Conservation (phyloP, 64 coral and sea anemone species). For the Montipora foliosa region DNA sequence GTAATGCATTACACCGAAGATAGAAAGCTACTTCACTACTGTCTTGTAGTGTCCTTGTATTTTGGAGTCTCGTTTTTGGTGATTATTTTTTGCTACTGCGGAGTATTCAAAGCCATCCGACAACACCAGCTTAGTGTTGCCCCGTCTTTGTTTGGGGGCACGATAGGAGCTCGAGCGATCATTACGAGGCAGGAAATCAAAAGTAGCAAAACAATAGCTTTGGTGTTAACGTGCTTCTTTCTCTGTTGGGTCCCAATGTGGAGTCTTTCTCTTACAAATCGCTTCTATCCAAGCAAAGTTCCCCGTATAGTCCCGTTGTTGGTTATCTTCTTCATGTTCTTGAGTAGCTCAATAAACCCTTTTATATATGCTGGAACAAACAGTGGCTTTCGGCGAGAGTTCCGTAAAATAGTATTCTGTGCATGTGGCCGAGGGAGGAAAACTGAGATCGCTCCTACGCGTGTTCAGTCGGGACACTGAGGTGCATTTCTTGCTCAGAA, state of each 20-base stretch:
- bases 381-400: constrained; percentile 11
- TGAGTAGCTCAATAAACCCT: constrained; percentile 36
- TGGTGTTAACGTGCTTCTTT: background rate
- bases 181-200: constrained; percentile 24
- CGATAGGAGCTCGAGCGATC: background rate
- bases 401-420: constrained; percentile 36
- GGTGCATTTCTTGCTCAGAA: too few relatives aligned
- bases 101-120: constrained; percentile 9
- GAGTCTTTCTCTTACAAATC: constrained; percentile 8
- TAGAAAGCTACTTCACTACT: constrained; percentile 25
- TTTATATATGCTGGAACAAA: constrained; percentile 23
- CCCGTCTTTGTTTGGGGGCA: background rate
- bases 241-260: constrained; percentile 44
- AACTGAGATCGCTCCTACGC: background rate
- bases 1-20: constrained; percentile 38
- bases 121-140: constrained; percentile 4
- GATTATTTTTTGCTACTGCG: constrained; percentile 7
- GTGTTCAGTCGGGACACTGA: background rate
- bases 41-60: background rate
- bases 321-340: constrained; percentile 15
- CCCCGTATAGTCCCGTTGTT: background rate
- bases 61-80: constrained; percentile 31
- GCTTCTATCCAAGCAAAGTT: background rate
- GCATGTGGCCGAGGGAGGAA: background rate
- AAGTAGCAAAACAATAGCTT: constrained; percentile 13